These are phyloP conservation scores for Spilogale gracilis DNA, from an alignment of 2,113 vertebrate species.

Conservation along the genomic window DNA sequence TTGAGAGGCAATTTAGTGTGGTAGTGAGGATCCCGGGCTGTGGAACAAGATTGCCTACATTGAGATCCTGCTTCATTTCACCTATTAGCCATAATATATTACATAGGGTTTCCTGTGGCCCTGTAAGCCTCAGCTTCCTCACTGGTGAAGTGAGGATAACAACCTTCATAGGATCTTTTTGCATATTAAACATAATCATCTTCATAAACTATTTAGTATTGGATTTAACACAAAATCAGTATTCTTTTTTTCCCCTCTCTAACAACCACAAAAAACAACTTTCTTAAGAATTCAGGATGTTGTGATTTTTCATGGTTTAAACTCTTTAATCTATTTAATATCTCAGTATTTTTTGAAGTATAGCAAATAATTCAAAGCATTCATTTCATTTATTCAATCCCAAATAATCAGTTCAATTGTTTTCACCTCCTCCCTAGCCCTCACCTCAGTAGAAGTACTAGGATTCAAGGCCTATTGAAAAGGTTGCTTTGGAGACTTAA, in stretches of 20 bases:
- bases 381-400: not conserved
- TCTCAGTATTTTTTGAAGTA: not conserved
- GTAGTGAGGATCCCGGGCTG: not conserved
- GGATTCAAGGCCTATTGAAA: not conserved
- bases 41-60: not conserved
- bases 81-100: accelerated
- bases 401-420: not conserved
- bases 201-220: not conserved
- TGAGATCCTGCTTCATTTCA: not conserved
- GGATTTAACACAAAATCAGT: not conserved
- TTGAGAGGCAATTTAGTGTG: not conserved
- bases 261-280: not conserved
- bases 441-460: not conserved
- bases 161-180: not conserved
- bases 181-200: not conserved
- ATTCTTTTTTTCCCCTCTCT: not conserved
- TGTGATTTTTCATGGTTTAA: conserved; percentile 5
- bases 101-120: accelerated
- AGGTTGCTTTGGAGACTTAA: not conserved
- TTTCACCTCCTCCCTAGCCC: not conserved
- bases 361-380: not conserved
- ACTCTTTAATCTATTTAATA: not conserved
- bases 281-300: not conserved
- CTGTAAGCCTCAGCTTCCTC: not conserved
- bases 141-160: not conserved